Evolutionary conservation across 2,113 vertebrate genomes (phyloP).

Genomic region (human): GRCh38 chr3:31670501-31671000

Average conservation of each 20-base stretch:
- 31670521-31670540: background rate
- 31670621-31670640: background rate
- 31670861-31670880: conserved; percentile 92
- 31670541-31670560: background rate
- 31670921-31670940: conserved; percentile 95
- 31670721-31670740: background rate
- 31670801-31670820: conserved; percentile 96
- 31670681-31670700: background rate
- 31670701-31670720: background rate
- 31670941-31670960: conserved; percentile 97
- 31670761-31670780: accelerated
- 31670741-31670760: accelerated
- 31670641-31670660: background rate
- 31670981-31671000: conserved; percentile 81
- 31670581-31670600: background rate
- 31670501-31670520: background rate
- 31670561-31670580: background rate
- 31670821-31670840: conserved; percentile 98
- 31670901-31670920: conserved; percentile 96
- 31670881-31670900: conserved; percentile 99
- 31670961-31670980: conserved; percentile 91
- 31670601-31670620: too few relatives aligned
- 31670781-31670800: conserved; percentile 85
- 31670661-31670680: background rate
- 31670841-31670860: conserved; percentile 92